phyloP scores from a whole-genome alignment of 2,797 vertebrate genomes.

The Gallirallus australis region DNA sequence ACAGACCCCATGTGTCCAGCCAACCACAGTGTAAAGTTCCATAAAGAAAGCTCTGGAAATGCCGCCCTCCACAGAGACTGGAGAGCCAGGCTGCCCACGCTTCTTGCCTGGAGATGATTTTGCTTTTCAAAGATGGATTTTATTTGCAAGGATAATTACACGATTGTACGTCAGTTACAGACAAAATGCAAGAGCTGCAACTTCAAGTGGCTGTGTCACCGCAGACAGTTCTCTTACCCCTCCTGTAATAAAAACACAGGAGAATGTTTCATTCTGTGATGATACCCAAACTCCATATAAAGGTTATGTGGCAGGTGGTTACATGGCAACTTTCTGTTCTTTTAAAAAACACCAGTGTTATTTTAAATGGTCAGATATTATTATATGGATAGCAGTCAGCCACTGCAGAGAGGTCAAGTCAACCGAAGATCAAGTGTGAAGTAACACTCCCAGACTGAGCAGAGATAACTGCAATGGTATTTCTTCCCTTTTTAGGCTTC shows the following conservation, averaged over 20 bases:
- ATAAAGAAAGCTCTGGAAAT: neutral
- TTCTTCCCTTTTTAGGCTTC: neutral
- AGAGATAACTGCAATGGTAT: neutral
- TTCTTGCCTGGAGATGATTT: neutral
- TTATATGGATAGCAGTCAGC: neutral
- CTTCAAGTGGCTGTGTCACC: neutral
- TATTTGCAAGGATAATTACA: neutral
- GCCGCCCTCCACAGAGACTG: neutral
- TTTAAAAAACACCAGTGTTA: neutral
- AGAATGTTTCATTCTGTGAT: neutral
- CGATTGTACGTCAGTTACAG: neutral
- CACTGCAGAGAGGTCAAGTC: neutral
- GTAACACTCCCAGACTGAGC: neutral
- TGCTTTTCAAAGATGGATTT: neutral
- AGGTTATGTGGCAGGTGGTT: neutral
- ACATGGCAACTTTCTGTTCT: neutral
- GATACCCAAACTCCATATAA: neutral
- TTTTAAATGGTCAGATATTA: neutral
- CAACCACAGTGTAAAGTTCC: neutral
- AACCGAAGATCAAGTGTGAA: neutral
- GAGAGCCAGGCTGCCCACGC: accelerated
- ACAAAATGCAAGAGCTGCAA: neutral
- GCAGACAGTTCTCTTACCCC: neutral
- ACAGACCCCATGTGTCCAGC: neutral
- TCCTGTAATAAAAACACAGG: neutral